A percentile compares a stretch with the other conserved stretches of the same genome.
phyloP scores from a whole-genome alignment of 2,888 invertebrate species.

The Drosophila eohydei region DNA sequence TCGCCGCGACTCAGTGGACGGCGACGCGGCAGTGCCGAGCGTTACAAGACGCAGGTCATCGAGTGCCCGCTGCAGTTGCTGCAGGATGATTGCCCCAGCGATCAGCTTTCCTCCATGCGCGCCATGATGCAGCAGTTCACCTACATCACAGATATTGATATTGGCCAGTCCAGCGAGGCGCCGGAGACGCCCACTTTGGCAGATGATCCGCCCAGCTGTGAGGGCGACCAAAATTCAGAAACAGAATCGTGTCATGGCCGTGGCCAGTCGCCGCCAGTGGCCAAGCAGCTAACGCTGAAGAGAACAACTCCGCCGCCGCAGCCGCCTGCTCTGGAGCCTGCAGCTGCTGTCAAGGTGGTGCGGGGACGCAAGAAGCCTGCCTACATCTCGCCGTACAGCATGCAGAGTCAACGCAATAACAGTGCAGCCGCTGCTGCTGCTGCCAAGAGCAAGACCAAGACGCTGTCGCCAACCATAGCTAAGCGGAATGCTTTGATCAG shows the following conservation, averaged over 20 bases:
- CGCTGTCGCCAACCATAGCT: constrained; percentile 58
- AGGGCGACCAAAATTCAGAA: constrained; percentile 87
- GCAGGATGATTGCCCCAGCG: constrained; percentile 56
- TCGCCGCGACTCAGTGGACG: constrained; percentile 58
- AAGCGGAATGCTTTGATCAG: constrained; percentile 50
- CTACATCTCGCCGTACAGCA: constrained; percentile 88
- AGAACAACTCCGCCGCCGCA: constrained; percentile 40
- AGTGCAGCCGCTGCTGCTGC: constrained; percentile 23
- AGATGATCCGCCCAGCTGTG: constrained; percentile 84
- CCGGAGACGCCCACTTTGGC: constrained; percentile 38
- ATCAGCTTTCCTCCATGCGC: constrained; percentile 78
- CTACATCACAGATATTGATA: constrained; percentile 80
- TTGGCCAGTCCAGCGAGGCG: constrained; percentile 74
- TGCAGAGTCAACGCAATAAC: constrained; percentile 75
- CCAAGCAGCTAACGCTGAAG: not conserved
- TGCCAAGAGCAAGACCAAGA: constrained; percentile 63
- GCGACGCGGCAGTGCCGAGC: constrained; percentile 86
- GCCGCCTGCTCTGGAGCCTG: constrained; percentile 46
- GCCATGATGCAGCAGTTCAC: constrained; percentile 83
- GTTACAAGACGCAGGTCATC: constrained; percentile 90
- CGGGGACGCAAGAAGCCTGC: constrained; percentile 87
- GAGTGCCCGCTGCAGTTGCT: constrained; percentile 63
- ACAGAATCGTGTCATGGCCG: constrained; percentile 85
- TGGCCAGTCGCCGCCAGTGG: constrained; percentile 34
- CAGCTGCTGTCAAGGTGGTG: constrained; percentile 73